phyloP scores from a whole-genome alignment of 2,888 invertebrate species.

The Ophion ellenae region DNA sequence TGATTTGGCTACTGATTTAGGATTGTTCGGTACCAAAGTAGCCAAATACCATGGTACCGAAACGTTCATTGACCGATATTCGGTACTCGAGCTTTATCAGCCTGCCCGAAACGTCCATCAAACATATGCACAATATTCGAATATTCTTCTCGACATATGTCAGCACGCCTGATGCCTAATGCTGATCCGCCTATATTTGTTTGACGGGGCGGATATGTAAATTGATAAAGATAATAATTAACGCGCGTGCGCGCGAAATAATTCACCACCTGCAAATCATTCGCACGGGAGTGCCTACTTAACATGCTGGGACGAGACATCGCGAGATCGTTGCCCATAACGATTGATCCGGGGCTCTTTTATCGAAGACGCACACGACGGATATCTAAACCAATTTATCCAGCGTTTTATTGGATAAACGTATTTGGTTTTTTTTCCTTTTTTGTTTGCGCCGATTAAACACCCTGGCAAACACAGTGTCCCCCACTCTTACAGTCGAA shows the following conservation, averaged over 20 bases:
- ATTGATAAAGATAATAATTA: background rate
- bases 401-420: too few species aligned
- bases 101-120: background rate
- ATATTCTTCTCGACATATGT: background rate
- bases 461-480: too few species aligned
- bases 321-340: background rate
- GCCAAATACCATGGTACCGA: too few species aligned
- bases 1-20: too few species aligned
- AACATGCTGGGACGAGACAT: too few species aligned
- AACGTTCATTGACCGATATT: too few species aligned
- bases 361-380: too few species aligned
- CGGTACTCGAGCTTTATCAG: background rate
- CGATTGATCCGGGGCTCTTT: background rate
- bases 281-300: background rate
- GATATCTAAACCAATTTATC: too few species aligned
- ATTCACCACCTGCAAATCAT: background rate
- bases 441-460: too few species aligned
- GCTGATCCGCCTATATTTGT: background rate
- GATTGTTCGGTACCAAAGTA: too few species aligned
- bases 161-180: background rate
- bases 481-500: too few species aligned
- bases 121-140: background rate
- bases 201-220: slow-evolving; percentile 1
- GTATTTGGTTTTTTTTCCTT: too few species aligned
- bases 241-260: background rate